Base-by-base conservation (phyloP, 2,888 invertebrate species). In the Patella depressa region DNA sequence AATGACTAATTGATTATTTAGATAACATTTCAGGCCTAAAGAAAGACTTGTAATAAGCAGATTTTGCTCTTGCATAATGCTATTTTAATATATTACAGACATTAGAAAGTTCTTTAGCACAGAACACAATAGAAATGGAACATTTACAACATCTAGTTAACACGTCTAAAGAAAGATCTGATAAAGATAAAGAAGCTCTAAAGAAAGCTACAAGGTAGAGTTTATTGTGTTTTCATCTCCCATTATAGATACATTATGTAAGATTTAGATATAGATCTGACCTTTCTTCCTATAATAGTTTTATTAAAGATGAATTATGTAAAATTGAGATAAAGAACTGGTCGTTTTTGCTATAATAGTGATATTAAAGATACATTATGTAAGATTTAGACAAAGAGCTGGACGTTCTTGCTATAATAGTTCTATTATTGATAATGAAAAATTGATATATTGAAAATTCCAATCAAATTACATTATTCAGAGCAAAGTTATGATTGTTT, bases 131-230 rank as follows among this genome's bases (percentile, higher is more conserved):
- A 14, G 91, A 91, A 76, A 86, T 87, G n/a, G 91, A 90, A 59
- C 90, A 90, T 78, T 83, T 91, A n/a, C 85, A 86, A 70, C 87
- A 89, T 59, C 82, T 90, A n/a, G 84, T 90, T 11, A 81, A 81
- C 55, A 84, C 85, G 2, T 88, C 90, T 59, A 89, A 87, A 79
- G 88, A 89, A 5, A 88, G 89, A 73, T 82, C 85, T 0, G 90
- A 90, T 54, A 79, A 84, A 45, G 91, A 91, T 84, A 91, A 91
- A 78, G 91, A 91, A 74, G 89, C 90, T 2, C 82, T 91, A 71
- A 91, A 91, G 83, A 90, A 90, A 81, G 91, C 91, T 15, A 89
- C 91, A 69, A 86, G 91, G 91, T 90, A 79, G 73, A 24, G 45
- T 45, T 45, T 45, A 45, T 45, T 45, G 1, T 45, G 45, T 45